Conservation (phyloP, 1,140 invertebrate species). For the Danaus plexippus region DNA sequence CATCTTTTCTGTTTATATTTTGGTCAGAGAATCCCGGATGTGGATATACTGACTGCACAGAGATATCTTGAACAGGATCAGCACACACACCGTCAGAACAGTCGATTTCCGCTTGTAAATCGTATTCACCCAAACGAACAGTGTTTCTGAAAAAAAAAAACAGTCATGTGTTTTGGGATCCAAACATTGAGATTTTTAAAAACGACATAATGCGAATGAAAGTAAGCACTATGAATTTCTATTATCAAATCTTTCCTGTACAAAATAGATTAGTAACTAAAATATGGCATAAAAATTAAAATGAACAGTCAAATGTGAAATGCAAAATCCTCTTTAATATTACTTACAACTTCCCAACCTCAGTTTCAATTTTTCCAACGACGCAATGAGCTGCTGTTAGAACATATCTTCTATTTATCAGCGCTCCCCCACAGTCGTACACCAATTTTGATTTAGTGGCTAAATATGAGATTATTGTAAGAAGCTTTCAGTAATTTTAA, state of each 20-base stretch:
- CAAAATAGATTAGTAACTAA: too few relatives aligned
- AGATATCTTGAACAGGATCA: constrained; percentile 52
- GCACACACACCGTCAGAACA: constrained; percentile 56
- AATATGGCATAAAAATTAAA: too few relatives aligned
- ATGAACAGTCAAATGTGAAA: too few relatives aligned
- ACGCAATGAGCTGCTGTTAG: constrained; percentile 82
- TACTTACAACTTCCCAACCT: constrained; percentile 71
- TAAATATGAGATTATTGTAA: constrained; percentile 10
- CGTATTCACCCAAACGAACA: constrained; percentile 62
- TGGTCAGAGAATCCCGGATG: constrained; percentile 70
- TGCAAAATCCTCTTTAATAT: too few relatives aligned
- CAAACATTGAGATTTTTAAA: not conserved
- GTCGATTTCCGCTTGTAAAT: constrained; percentile 54
- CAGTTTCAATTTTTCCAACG: constrained; percentile 57
- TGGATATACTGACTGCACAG: constrained; percentile 42
- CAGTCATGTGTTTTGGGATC: constrained; percentile 1
- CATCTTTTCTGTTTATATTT: constrained; percentile 71
- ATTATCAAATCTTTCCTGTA: too few relatives aligned
- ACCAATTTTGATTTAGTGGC: constrained; percentile 28
- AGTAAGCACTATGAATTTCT: too few relatives aligned
- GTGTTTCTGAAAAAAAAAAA: constrained; percentile 31
- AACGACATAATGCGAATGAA: not conserved
- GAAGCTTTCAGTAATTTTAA: too few relatives aligned
- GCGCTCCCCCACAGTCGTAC: constrained; percentile 74
- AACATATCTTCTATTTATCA: constrained; percentile 75